A percentile compares a stretch with the other conserved stretches of the same genome.
phyloP scores from a whole-genome alignment of 2,888 invertebrate species.

The Ochropleura plecta region DNA sequence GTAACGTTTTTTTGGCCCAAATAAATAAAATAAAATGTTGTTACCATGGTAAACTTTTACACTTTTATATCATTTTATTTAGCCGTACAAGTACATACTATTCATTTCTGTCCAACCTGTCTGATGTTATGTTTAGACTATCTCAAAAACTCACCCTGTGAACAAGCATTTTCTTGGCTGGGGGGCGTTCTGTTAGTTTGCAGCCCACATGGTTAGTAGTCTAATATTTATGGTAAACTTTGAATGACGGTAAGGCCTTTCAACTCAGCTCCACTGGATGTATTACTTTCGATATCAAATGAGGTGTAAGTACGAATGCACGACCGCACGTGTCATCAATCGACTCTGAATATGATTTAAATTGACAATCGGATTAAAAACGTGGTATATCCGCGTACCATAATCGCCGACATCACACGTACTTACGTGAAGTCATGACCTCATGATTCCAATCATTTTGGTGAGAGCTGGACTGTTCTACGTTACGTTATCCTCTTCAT shows the following conservation, averaged over 20 bases:
- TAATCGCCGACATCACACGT: conserved; percentile 15
- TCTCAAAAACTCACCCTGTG: conserved; percentile 21
- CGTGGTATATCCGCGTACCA: conserved; percentile 5
- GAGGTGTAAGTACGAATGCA: conserved; percentile 15
- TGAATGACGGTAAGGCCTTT: not conserved
- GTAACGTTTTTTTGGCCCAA: no score
- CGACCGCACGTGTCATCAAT: conserved; percentile 17
- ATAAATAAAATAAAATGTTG: no score
- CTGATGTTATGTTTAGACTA: no score
- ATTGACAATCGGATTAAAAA: conserved; percentile 30
- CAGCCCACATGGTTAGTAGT: not conserved
- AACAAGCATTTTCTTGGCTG: not conserved
- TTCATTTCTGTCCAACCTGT: no score
- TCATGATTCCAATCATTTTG: not conserved
- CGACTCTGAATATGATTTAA: conserved; percentile 28
- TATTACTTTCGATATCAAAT: conserved; percentile 1
- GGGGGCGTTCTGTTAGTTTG: not conserved
- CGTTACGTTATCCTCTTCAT: not conserved
- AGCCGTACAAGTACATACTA: no score
- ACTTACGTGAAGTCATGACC: not conserved
- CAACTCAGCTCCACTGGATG: not conserved
- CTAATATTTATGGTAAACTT: not conserved
- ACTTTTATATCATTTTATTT: no score
- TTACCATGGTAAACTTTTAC: no score
- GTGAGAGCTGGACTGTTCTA: not conserved